Base-by-base conservation (phyloP, 2,797 vertebrate genomes). In the Micromesistius poutassou region DNA sequence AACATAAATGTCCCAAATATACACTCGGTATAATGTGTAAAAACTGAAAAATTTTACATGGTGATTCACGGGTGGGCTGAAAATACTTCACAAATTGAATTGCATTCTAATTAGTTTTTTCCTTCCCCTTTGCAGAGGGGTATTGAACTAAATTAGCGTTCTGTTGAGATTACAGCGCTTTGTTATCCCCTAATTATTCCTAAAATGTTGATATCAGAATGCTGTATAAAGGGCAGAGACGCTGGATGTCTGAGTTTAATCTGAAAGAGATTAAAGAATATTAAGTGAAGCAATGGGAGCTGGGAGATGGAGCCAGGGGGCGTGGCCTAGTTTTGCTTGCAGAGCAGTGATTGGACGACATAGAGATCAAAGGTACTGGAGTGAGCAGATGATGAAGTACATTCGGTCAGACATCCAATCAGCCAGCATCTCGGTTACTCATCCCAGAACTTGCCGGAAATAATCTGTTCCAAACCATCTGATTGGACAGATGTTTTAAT, bases 381-480 rank as follows among this genome's bases (percentile, higher is more conserved):
- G 86, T 77, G 77, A 75, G 74, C 14, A 77, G 71, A 85, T 85
- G 83, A 89, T 87, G 80, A 89, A 83, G 79, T 78, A 42, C 78
- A 78, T 79, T 86, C 77, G 55, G 75, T 30, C 76, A 77, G 84
- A 85, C 80, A 86, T 80, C 70, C 55, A 82, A 79, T 81, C 82
- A 35, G 40, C 55, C 55, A 4, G 55, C 55, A 8, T 25, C 55
- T 62, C 55, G n/a, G 55, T n/a, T 62, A 62, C 22, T 62, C n/a
- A 25, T n/a, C 55, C n/a, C 55, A 62, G n/a, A 55, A 55, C 5
- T 55, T 55, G 46, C 46, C 46, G 5, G 16, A 19, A 55, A 19
- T 22, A 55, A 55, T 55, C 46, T 55, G 46, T 55, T 62, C 6
- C 55, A 1, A 62, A 19, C n/a, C 5, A 62, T 62, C 55, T 62